These are phyloP conservation scores for Maniola jurtina DNA, from an alignment of 1,140 invertebrate species.

Conservation along the genomic window DNA sequence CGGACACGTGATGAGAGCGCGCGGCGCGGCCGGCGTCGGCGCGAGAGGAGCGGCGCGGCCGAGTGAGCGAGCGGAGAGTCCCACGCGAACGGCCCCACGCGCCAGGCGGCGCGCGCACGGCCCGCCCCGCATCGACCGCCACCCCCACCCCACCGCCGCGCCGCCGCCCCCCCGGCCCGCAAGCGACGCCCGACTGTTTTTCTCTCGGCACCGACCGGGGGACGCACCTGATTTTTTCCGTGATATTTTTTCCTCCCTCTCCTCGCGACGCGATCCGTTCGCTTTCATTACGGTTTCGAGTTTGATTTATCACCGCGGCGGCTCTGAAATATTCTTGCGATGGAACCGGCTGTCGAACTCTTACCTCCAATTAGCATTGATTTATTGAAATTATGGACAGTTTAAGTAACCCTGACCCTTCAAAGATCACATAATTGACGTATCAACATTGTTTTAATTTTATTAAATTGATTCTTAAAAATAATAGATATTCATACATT, in stretches of 20 bases:
- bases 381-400: constrained; percentile 57
- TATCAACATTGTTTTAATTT: neutral
- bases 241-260: constrained; percentile 78
- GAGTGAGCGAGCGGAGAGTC: constrained; percentile 52
- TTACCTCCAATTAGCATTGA: constrained; percentile 74
- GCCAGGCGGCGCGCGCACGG: constrained; percentile 72
- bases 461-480: too few species aligned
- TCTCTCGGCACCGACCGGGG: constrained; percentile 73
- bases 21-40: constrained; percentile 69
- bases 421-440: neutral
- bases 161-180: constrained; percentile 56
- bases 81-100: constrained; percentile 53
- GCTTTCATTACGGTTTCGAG: constrained; percentile 79
- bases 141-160: constrained; percentile 58
- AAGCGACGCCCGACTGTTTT: constrained; percentile 71
- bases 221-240: constrained; percentile 78
- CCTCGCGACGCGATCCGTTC: constrained; percentile 77
- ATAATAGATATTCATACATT: too few species aligned
- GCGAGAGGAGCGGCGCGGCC: constrained; percentile 62
- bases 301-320: constrained; percentile 78
- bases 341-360: constrained; percentile 72
- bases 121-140: constrained; percentile 55
- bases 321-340: constrained; percentile 76
- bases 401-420: constrained; percentile 8
- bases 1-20: constrained; percentile 64